Conservation (phyloP, 2,113 vertebrate genomes). For the Nestor notabilis region DNA sequence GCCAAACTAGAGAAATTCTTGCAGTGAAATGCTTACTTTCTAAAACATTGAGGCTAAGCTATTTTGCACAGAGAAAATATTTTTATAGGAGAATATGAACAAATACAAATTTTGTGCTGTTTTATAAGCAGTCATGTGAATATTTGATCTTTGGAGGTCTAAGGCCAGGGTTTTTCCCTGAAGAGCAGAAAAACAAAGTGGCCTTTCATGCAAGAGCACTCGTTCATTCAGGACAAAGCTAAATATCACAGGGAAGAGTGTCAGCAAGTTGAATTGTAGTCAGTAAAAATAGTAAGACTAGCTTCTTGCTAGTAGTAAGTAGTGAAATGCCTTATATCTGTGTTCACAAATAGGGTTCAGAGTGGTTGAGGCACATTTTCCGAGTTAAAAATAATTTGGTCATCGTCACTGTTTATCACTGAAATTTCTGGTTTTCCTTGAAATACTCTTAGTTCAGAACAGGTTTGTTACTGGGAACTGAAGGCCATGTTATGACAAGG, state of each 20-base stretch:
- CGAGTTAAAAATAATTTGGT: neutral
- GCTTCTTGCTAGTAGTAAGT: neutral
- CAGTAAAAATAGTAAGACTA: neutral
- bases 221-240: neutral
- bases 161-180: neutral
- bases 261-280: neutral
- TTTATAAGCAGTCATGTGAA: neutral
- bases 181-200: neutral
- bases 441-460: neutral
- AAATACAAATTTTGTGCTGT: neutral
- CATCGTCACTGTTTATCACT: neutral
- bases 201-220: neutral
- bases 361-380: neutral
- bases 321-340: neutral
- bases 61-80: neutral
- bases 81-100: neutral
- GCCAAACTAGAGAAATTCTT: neutral
- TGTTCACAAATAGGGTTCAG: neutral
- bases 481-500: rapidly evolving
- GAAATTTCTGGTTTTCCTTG: neutral
- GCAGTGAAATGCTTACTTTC: neutral
- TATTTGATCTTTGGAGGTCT: neutral
- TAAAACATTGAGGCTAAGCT: neutral
- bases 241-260: neutral
- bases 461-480: neutral